Base-by-base conservation (phyloP, 2,797 vertebrate genomes). In the Pangasius mekongensis region DNA sequence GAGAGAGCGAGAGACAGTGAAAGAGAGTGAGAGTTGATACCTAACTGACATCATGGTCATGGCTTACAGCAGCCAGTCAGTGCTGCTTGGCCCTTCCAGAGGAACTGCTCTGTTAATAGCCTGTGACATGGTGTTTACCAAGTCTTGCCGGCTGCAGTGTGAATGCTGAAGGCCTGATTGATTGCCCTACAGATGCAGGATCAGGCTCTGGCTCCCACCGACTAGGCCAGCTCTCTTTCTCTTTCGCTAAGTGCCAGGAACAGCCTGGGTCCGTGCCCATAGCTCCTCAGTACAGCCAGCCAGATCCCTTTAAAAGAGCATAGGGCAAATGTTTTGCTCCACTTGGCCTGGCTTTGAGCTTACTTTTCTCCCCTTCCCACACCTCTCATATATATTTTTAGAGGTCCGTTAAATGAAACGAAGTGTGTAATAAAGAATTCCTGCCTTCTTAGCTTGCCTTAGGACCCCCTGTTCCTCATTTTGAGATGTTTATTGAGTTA, bases 361-460 rank as follows among this genome's bases (percentile, higher is more conserved):
- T 24, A 73, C 30, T 58, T 64, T 86, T 87, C 82, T 33, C 47
- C 62, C 80, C 66, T 39, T 71, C 49, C 82, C 67, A 24, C 33
- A 78, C 87, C 60, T 77, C 74, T 80, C 87, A 67, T 89, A 89
- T 88, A 83, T 89, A 73, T 92, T 58, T 91, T 91, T 90, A 83
- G 87, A 90, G 92, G 88, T 91, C 90, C 43, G 90, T 94, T 93
- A 93, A 93, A 92, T 84, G 78, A 92, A 94, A 94, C 90, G 80
- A 93, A 91, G 90, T 92, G 89, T 94, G 87, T 91, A 91, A 93
- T 92, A 90, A 91, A 91, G 90, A 89, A 89, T 85, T 88, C 86
- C 83, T 58, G 90, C 71, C 89, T 87, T 86, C 82, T 87, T 87
- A 60, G 47, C 86, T 82, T 66, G 56, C 85, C 30, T 81, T 54